These are phyloP conservation scores for Chrysina gloriosa DNA, from an alignment of 2,888 invertebrate genomes.

Conservation along the genomic window DNA sequence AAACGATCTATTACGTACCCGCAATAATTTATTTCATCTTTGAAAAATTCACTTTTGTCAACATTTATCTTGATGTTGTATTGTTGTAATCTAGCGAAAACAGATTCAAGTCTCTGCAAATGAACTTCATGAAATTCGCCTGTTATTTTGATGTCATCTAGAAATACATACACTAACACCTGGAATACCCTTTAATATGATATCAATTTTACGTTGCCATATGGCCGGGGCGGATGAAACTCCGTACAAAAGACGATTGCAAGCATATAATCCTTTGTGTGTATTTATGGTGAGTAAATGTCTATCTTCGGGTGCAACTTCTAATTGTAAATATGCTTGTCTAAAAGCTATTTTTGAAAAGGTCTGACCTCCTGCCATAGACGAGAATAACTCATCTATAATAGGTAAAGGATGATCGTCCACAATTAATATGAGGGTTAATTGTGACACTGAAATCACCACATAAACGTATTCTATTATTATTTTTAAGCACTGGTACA, in stretches of 20 bases:
- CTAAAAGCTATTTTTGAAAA: slow-evolving; percentile 50
- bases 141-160: slow-evolving; percentile 47
- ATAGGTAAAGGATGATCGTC: slow-evolving; percentile 50
- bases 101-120: slow-evolving; percentile 48
- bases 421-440: slow-evolving; percentile 48
- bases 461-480: slow-evolving; percentile 51
- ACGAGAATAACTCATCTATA: slow-evolving; percentile 47
- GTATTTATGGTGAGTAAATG: slow-evolving; percentile 56
- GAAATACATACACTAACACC: slow-evolving; percentile 53
- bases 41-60: slow-evolving; percentile 53
- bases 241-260: slow-evolving; percentile 56
- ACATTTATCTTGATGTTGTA: slow-evolving; percentile 52
- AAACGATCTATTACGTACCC: slow-evolving; percentile 54
- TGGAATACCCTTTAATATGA: slow-evolving; percentile 50
- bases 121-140: slow-evolving; percentile 50
- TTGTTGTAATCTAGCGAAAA: slow-evolving; percentile 48
- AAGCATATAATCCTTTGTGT: slow-evolving; percentile 57
- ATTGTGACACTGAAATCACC: slow-evolving; percentile 51
- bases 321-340: slow-evolving; percentile 57
- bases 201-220: too few relatives aligned
- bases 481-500: slow-evolving; percentile 54
- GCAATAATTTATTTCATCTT: slow-evolving; percentile 53
- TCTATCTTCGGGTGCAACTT: slow-evolving; percentile 53
- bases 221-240: slow-evolving; percentile 56
- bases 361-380: too few relatives aligned